Evolutionary conservation across 2,888 invertebrate species (phyloP), one percentile per base, ranked within the genome.

Genomic region (Catocala nupta): DNA sequence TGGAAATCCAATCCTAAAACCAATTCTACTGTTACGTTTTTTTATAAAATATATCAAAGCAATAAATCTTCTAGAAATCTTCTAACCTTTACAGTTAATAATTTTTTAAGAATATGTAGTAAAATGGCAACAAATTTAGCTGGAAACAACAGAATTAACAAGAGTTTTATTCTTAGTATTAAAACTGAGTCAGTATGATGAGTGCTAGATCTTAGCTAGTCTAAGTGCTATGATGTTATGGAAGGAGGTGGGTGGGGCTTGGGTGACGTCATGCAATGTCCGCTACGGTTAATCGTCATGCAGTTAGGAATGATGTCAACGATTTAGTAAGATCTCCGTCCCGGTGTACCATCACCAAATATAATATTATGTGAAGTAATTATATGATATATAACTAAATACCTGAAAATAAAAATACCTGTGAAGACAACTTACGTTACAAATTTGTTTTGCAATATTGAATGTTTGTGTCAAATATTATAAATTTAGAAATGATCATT

Each of bases 231-330:
- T 75, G 71, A 78, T 72, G 77, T 83, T 79, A 81, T 75, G 82
- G 91, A 89, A 92, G 90, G 90, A 88, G 88, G 82, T 87, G 91
- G 92, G 92, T 84, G 86, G 91, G 90, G 90, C 90, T 83, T 84
- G 80, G 78, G 81, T 87, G 87, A 87, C 71, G 58, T 80, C 93
- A 93, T 93, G 93, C 93, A 90, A 84, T 84, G 81, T 83, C 78
- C 73, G 70, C 85, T 87, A 89, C 77, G 68, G 76, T 87, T 87
- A 87, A 77, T 75, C 81, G 59, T 73, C 91, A 93, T 93, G 93
- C 92, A 83, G 70, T 77, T 81, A 81, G 80, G 69, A 76, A 80
- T 78, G 78, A 80, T 85, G 81, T 82, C 65, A 68, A 80, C 79
- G 83, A 81, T 88, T 85, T 84, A 86, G 87, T 85, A 89, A 92